Percentiles rank a stretch among this genome's conserved stretches.
Evolutionary conservation across 2,797 vertebrate genomes (phyloP).

Genomic region (Sternotherus odoratus): DNA sequence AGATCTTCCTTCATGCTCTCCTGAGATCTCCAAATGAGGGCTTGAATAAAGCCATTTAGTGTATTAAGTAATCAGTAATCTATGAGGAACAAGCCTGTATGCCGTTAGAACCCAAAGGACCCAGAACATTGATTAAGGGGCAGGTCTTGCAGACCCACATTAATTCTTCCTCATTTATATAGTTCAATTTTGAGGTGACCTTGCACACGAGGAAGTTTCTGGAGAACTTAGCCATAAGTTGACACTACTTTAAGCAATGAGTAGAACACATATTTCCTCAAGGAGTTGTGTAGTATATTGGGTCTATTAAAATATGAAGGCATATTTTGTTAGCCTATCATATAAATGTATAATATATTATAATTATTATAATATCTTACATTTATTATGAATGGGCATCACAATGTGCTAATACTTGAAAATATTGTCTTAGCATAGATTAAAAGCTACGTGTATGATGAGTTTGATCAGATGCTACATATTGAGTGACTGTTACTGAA

Average conservation of each 20-base stretch:
- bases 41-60: neutral
- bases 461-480: slow-evolving; percentile 39
- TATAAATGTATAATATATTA: neutral
- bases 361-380: neutral
- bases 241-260: neutral
- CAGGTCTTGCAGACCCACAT: slow-evolving; percentile 1
- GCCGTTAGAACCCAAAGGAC: slow-evolving; percentile 10
- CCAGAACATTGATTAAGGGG: slow-evolving; percentile 25
- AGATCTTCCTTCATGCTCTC: neutral
- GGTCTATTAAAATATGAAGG: slow-evolving; percentile 20
- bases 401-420: neutral
- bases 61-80: neutral
- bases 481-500: slow-evolving; percentile 29
- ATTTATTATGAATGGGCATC: neutral
- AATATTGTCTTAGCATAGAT: neutral
- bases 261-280: slow-evolving; percentile 19
- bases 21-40: neutral
- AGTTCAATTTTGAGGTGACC: slow-evolving; percentile 5
- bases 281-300: neutral
- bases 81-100: neutral
- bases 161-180: neutral
- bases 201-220: slow-evolving; percentile 54
- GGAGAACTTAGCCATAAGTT: slow-evolving; percentile 36
- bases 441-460: neutral
- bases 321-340: neutral